Evolutionary conservation across 1,140 invertebrate genomes (phyloP).

Genomic region (Hycleus phaleratus): DNA sequence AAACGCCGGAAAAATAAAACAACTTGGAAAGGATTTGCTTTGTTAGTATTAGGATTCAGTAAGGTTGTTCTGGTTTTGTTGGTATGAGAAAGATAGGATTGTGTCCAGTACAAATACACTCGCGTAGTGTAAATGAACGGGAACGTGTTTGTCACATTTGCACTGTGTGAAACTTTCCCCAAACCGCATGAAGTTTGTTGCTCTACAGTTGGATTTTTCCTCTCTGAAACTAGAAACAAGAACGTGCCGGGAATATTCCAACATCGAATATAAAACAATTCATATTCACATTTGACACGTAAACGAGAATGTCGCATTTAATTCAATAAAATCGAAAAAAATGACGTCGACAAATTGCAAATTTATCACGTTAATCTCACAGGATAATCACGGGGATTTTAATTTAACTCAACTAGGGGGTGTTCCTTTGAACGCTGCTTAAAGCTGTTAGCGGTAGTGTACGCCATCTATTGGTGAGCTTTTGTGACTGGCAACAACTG

Average conservation of each 20-base stretch:
- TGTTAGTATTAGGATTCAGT: no score
- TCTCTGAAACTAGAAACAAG: no score
- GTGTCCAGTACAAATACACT: slow-evolving; percentile 15
- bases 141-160: slow-evolving; percentile 22
- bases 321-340: neutral
- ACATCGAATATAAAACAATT: neutral
- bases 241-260: neutral
- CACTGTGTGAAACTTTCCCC: slow-evolving; percentile 21
- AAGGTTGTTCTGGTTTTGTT: no score
- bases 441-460: neutral
- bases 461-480: neutral
- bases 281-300: neutral
- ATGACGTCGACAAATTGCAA: no score
- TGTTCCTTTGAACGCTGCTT: neutral
- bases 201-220: neutral
- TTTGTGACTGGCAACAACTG: neutral
- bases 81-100: no score
- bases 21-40: no score
- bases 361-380: no score
- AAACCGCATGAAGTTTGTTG: slow-evolving; percentile 20
- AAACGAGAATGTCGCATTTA: neutral
- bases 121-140: neutral
- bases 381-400: no score
- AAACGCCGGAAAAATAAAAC: slow-evolving; percentile 12
- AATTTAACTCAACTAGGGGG: no score